Conservation (phyloP, 2,113 vertebrate species). For the Epinephelus moara region DNA sequence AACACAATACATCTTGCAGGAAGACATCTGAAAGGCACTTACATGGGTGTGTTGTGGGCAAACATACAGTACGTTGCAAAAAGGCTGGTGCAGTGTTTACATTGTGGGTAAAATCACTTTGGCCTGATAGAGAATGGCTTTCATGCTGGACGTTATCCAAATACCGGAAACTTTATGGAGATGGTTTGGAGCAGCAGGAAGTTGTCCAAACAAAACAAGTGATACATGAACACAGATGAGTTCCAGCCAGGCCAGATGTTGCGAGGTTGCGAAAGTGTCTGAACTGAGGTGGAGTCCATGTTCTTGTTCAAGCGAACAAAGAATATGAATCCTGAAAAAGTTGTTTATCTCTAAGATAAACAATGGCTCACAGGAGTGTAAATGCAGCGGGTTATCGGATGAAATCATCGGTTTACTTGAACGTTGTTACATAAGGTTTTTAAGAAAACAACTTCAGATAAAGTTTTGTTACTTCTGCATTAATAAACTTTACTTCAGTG, state of each 20-base stretch:
- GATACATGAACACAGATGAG: constrained; percentile 65
- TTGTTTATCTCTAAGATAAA: constrained; percentile 65
- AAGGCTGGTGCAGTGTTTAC: constrained; percentile 25
- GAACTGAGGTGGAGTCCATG: constrained; percentile 66
- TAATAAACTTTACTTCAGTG: constrained; percentile 16
- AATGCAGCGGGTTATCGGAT: constrained; percentile 26
- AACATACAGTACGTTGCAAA: neutral
- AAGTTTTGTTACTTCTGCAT: constrained; percentile 17
- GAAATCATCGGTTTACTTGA: constrained; percentile 43
- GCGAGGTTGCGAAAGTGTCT: constrained; percentile 74
- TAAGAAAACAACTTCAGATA: constrained; percentile 5
- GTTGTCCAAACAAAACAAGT: constrained; percentile 80
- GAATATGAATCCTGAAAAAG: constrained; percentile 45
- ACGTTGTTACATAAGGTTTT: constrained; percentile 1
- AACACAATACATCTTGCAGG: neutral
- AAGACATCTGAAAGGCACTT: neutral
- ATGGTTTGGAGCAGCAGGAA: constrained; percentile 68
- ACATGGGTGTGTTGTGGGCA: neutral
- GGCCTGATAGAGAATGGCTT: constrained; percentile 20
- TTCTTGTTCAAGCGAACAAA: constrained; percentile 45
- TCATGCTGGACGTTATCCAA: constrained; percentile 44
- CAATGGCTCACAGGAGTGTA: constrained; percentile 11
- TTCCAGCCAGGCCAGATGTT: constrained; percentile 73
- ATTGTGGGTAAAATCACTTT: constrained; percentile 33
- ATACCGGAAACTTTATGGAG: constrained; percentile 60